Base-by-base conservation (phyloP, 35 echinoderm and acorn worm species). In the Lytechinus variegatus region DNA sequence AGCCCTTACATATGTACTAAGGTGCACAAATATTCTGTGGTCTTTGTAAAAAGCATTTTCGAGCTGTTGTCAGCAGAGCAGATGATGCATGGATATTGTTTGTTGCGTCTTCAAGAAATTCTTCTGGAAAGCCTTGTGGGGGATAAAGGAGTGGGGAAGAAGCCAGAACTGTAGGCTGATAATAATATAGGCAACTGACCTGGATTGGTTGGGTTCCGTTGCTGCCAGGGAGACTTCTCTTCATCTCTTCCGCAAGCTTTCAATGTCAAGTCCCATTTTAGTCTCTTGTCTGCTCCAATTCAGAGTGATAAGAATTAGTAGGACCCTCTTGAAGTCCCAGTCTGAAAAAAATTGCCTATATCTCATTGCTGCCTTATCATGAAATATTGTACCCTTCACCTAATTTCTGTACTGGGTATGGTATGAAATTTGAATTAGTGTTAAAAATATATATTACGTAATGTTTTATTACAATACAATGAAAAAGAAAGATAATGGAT, bases 261-360 rank as follows among this genome's bases (percentile, higher is more conserved):
- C 66, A 79, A 79, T 79, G 66, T 79, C 66, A 79, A 79, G 66
- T 79, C 66, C 14, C 66, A 79, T 79, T 79, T 79, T 79, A 79
- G 66, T 79, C 66, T 79, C 66, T 79, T 79, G 66, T 79, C 66
- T 79, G 66, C 66, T 79, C 66, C 66, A 79, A 79, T 79, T 79
- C 66, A 19, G 12, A 24, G 66, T 79, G 66, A 79, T 79, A 79
- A 79, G 66, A 79, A 79, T 79, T 79, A 79, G 19, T 79, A 79
- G 66, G 21, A n/a, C 21, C 16, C 66, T 79, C 7, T 79, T 79
- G 24, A 79, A 79, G 66, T n/a, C 66, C 19, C 66, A 79, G 33
- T 44, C 66, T 79, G 66, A 24, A 79, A 24, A 24, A 7, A 16
- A 79, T 24, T 79, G 19, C 21, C 19, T 19, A n/a, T 79, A 13